A percentile compares a stretch with the other conserved stretches of the same genome.
These are phyloP conservation scores for Harlomillsia oculata DNA, from an alignment of 1,140 invertebrate species.

Conservation along the genomic window DNA sequence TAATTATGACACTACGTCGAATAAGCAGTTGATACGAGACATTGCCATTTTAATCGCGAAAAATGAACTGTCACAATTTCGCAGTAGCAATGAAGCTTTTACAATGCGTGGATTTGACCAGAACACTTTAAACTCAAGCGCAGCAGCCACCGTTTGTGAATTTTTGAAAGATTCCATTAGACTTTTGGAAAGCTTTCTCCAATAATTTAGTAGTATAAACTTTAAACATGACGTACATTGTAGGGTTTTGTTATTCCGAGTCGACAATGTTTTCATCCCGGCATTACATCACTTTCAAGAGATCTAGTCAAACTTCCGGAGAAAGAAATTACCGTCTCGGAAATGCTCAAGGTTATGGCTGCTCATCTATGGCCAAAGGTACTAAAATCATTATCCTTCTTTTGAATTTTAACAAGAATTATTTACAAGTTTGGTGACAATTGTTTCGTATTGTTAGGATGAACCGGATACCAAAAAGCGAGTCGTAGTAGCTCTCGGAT, in stretches of 20 bases:
- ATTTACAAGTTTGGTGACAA: constrained; percentile 3
- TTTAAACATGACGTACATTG: background rate
- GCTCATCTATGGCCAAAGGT: constrained; percentile 92
- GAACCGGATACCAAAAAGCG: constrained; percentile 65
- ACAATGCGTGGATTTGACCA: too few relatives aligned
- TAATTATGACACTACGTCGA: too few relatives aligned
- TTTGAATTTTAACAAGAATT: too few relatives aligned
- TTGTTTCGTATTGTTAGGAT: constrained; percentile 49
- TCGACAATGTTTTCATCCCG: constrained; percentile 74
- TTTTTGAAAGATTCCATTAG: constrained; percentile 5
- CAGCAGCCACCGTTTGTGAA: too few relatives aligned
- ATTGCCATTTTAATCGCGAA: background rate
- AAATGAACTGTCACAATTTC: background rate
- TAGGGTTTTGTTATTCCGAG: constrained; percentile 14
- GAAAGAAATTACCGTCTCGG: constrained; percentile 52
- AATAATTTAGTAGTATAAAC: background rate
- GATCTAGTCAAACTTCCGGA: constrained; percentile 48
- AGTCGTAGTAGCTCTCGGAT: constrained; percentile 71
- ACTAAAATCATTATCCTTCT: constrained; percentile 33
- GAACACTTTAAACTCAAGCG: too few relatives aligned
- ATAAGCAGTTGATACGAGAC: too few relatives aligned
- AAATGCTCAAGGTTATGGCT: constrained; percentile 82
- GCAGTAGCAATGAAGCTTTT: background rate
- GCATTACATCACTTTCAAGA: constrained; percentile 57
- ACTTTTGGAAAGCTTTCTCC: background rate